phyloP scores from a whole-genome alignment of 2,113 vertebrate species.

The Notiomystis cincta region DNA sequence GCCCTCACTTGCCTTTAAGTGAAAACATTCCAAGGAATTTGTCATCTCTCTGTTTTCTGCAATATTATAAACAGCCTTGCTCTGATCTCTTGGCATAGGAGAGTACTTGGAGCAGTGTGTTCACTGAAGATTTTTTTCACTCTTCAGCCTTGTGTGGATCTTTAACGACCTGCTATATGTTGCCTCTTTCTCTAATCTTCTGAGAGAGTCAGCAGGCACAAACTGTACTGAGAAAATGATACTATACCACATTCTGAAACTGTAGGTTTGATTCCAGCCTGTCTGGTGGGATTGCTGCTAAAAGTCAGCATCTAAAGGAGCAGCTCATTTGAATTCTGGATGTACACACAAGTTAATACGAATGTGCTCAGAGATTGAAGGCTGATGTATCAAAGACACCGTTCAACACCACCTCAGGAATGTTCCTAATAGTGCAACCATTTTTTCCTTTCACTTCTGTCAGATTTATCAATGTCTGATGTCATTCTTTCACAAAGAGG shows the following conservation, averaged over 20 bases:
- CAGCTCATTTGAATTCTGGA: constrained; percentile 75
- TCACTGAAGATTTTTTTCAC: constrained; percentile 33
- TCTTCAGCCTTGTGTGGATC: constrained; percentile 41
- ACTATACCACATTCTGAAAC: constrained; percentile 49
- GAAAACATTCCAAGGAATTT: constrained; percentile 51
- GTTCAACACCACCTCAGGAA: constrained; percentile 71
- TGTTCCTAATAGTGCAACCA: constrained; percentile 67
- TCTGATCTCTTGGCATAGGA: constrained; percentile 21
- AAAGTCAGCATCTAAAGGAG: constrained; percentile 69
- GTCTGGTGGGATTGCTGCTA: constrained; percentile 65
- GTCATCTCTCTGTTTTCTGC: constrained; percentile 58
- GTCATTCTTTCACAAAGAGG: constrained; percentile 66
- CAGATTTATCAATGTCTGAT: constrained; percentile 75
- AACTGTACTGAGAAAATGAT: constrained; percentile 69
- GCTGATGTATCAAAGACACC: constrained; percentile 73
- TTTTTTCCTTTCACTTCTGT: constrained; percentile 69
- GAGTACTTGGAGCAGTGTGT: constrained; percentile 26
- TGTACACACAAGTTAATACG: constrained; percentile 70
- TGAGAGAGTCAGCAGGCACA: constrained; percentile 67
- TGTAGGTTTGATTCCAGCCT: constrained; percentile 61
- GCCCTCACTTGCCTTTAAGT: constrained; percentile 29
- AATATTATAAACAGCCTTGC: constrained; percentile 53
- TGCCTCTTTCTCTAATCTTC: constrained; percentile 65
- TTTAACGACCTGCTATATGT: constrained; percentile 55
- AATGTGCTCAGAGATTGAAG: constrained; percentile 69